phyloP scores from a whole-genome alignment of 2,113 vertebrate species.

The Antigone vipio region DNA sequence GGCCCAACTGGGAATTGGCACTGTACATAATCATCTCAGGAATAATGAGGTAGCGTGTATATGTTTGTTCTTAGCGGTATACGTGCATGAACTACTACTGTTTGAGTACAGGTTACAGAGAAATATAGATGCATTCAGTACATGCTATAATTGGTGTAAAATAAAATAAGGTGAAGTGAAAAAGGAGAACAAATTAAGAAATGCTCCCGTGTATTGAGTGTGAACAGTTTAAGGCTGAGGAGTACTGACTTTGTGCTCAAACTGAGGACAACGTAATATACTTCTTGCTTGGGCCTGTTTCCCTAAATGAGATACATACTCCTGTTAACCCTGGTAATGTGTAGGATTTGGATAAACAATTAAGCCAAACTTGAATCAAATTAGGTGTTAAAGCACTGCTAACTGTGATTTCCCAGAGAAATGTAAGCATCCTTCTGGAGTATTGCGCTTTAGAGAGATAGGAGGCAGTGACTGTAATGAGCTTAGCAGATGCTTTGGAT shows the following conservation, averaged over 20 bases:
- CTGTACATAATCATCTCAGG: constrained; percentile 93
- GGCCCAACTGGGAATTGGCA: constrained; percentile 94
- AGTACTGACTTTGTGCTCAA: not conserved
- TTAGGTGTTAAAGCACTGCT: not conserved
- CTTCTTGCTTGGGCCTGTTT: not conserved
- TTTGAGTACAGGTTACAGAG: not conserved
- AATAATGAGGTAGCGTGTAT: constrained; percentile 86
- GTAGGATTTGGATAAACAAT: not conserved
- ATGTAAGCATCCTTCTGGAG: not conserved
- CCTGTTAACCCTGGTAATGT: not conserved
- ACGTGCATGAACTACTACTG: rapidly evolving
- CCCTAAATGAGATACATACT: not conserved
- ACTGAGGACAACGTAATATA: not conserved
- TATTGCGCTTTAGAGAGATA: not conserved
- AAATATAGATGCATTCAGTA: not conserved
- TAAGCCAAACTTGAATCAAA: not conserved
- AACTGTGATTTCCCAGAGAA: not conserved
- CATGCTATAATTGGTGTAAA: not conserved
- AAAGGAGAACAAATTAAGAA: not conserved
- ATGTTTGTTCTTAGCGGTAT: not conserved
- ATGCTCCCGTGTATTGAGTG: rapidly evolving
- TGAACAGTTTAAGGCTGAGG: not conserved
- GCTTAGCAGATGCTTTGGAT: constrained; percentile 16
- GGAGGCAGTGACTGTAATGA: not conserved
- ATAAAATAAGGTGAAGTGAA: not conserved